Base-by-base conservation (phyloP, 2,113 vertebrate species). In the Pedetes capensis region DNA sequence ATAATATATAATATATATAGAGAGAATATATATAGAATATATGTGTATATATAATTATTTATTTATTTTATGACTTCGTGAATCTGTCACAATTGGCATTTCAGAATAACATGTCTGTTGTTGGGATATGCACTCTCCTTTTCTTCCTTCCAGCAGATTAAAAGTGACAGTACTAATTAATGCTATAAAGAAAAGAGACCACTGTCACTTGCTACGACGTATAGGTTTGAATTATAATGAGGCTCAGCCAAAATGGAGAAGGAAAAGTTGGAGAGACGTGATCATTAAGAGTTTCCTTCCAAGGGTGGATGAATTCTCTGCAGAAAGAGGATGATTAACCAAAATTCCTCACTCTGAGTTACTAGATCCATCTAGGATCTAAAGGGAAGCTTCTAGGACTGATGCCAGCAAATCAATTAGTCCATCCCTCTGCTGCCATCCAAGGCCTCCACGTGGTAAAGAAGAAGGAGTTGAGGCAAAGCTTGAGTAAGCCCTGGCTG, bases 91-190 rank as follows among this genome's bases (percentile, higher is more conserved):
- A 69, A 83, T 47, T 76, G 92, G 86, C 96, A 78, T 23, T 97
- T 94, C 71, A 82, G 57, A 94, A 82, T 69, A 75, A 55, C 91
- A 68, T 53, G 42, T 80, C 93, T 93, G 85, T 78, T 90, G 49
- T 44, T 4, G 34, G 92, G 92, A 61, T 51, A 75, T 96, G 96
- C 97, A 98, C 96, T 97, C 97, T 96, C 93, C 86, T 96, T 95
- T 94, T 95, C 96, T 95, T 96, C 97, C 97, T 97, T 97, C 92
- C 95, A 97, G 97, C 91, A 96, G 98, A 97, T 97, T 97, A 97
- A 96, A 97, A 97, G 96, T 94, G 97, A 97, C 95, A 96, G 83
- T 69, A 69, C 96, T 96, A 94, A 97, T 97, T 97, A 97, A 97
- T 96, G 95, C 96, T 91, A 63, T 59, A 81, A 64, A 93, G 92